phyloP scores from a whole-genome alignment of 2,888 invertebrate species.

The Drosophila hamatofila region DNA sequence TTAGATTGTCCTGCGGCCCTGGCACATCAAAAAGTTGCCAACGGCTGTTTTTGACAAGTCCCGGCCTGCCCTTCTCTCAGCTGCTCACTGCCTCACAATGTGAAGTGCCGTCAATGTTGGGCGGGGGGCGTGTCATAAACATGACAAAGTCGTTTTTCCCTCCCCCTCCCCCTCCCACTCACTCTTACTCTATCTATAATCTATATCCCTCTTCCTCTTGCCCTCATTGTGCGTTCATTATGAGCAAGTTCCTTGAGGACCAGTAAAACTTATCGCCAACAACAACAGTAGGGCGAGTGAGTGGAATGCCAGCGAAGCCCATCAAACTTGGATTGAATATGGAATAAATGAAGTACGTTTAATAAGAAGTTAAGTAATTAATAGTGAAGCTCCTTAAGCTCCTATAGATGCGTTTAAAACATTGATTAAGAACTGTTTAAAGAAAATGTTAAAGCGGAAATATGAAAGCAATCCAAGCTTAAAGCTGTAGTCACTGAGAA shows the following conservation, averaged over 20 bases:
- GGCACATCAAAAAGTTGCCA: constrained; percentile 74
- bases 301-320: constrained; percentile 25
- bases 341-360: constrained; percentile 20
- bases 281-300: background rate
- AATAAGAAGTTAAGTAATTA: constrained; percentile 40
- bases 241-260: constrained; percentile 48
- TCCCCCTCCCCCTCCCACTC: background rate
- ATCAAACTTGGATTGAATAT: constrained; percentile 54
- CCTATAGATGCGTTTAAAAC: background rate
- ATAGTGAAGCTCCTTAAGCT: background rate
- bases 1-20: constrained; percentile 69
- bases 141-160: constrained; percentile 59
- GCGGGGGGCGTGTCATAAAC: constrained; percentile 64
- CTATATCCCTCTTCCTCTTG: background rate
- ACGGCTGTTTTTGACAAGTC: constrained; percentile 72
- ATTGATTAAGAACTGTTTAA: background rate
- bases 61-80: background rate
- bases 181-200: background rate
- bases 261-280: constrained; percentile 30
- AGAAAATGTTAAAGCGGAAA: background rate
- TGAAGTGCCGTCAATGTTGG: constrained; percentile 60
- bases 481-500: too few species aligned
- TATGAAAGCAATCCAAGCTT: background rate
- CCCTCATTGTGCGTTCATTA: constrained; percentile 44
- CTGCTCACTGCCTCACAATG: background rate